phyloP scores from a whole-genome alignment of 2,797 vertebrate genomes.

The Chlorospingus flavigularis region DNA sequence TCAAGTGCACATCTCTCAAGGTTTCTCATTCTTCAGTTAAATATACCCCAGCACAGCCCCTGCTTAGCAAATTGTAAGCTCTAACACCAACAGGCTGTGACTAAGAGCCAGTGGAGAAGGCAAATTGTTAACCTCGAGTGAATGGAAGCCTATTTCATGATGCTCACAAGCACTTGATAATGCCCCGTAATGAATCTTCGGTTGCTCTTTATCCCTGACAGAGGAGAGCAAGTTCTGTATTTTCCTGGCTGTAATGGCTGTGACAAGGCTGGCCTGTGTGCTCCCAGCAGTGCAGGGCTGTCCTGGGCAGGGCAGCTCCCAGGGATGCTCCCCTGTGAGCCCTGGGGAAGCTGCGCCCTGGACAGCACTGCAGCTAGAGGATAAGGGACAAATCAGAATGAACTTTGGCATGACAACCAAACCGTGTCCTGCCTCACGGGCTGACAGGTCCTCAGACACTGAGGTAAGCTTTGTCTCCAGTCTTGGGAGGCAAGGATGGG shows the following conservation, averaged over 20 bases:
- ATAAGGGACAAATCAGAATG: neutral
- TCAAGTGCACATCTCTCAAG: neutral
- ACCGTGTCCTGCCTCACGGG: neutral
- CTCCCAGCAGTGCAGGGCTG: neutral
- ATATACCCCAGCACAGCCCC: neutral
- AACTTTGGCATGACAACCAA: neutral
- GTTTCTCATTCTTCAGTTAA: conserved; percentile 21
- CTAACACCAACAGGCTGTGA: neutral
- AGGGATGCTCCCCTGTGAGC: neutral
- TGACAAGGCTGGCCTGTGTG: neutral
- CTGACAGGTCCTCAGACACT: neutral
- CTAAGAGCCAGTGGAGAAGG: conserved; percentile 9
- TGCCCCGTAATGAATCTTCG: conserved; percentile 30
- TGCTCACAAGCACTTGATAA: neutral
- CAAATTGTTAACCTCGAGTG: neutral
- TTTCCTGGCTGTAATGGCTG: neutral
- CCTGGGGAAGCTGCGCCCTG: neutral
- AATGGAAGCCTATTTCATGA: conserved; percentile 3
- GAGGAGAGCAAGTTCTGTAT: neutral
- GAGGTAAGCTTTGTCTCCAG: neutral
- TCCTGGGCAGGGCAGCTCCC: neutral
- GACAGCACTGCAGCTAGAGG: neutral
- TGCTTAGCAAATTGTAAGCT: conserved; percentile 31
- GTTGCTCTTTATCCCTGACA: neutral
- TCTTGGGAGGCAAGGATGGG: neutral